A percentile compares a stretch with the other conserved stretches of the same genome.
These are phyloP conservation scores for Oreochromis mossambicus DNA, from an alignment of 2,797 vertebrate species.

Conservation along the genomic window DNA sequence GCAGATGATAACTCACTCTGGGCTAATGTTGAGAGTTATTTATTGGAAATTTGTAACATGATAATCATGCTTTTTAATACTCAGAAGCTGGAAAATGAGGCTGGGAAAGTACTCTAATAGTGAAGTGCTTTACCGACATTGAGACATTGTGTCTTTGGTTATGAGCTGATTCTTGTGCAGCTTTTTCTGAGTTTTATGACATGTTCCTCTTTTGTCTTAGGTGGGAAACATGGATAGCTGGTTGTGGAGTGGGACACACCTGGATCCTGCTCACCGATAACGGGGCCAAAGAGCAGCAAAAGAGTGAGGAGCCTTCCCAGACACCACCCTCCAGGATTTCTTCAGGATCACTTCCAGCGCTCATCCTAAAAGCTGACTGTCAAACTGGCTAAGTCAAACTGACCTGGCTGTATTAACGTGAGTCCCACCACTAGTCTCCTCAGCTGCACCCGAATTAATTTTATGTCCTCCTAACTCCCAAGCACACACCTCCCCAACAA, in stretches of 20 bases:
- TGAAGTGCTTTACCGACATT: not conserved
- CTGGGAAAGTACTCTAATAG: not conserved
- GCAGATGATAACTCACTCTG: not conserved
- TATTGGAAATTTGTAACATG: not conserved
- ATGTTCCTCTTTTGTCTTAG: not conserved
- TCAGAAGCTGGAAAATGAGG: not conserved
- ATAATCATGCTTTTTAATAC: not conserved
- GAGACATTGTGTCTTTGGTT: not conserved
- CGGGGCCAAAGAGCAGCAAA: constrained; percentile 7
- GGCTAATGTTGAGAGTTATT: not conserved
- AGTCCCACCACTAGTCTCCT: not conserved
- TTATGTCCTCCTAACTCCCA: not conserved
- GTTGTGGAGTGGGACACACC: constrained; percentile 8
- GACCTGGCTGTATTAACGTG: not conserved
- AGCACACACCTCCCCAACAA: constrained; percentile 32
- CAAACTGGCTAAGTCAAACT: not conserved
- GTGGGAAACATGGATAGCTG: constrained; percentile 33
- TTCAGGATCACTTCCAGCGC: not conserved
- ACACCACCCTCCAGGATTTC: not conserved
- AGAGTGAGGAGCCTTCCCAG: not conserved
- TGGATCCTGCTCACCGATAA: constrained; percentile 11
- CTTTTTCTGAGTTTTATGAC: not conserved
- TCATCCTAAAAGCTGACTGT: not conserved
- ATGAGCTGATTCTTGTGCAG: not conserved
- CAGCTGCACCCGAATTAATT: not conserved